Conservation (phyloP, 2,888 invertebrate genomes). For the Marasmarcha lunaedactyla region DNA sequence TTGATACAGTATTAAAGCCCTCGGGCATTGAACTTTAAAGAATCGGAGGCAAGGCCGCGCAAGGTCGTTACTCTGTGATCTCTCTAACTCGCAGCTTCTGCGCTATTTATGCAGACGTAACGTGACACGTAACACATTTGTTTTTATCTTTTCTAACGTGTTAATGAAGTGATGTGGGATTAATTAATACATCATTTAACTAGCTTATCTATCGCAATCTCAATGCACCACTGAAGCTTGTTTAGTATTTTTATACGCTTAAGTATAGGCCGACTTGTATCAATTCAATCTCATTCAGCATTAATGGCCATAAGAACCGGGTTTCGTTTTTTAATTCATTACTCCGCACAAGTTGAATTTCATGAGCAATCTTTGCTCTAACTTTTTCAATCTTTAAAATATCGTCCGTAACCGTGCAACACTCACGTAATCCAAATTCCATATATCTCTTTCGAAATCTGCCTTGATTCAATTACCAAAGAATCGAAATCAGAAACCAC, state of each 20-base stretch:
- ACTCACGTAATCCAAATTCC: not conserved
- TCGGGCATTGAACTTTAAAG: not conserved
- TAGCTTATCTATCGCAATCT: not conserved
- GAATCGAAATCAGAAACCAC: conserved; percentile 42
- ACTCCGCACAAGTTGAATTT: too few species aligned
- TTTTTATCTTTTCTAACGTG: not conserved
- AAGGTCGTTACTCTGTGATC: conserved; percentile 50
- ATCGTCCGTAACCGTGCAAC: too few species aligned
- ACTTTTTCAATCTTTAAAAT: too few species aligned
- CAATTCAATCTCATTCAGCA: too few species aligned
- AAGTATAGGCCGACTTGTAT: too few species aligned
- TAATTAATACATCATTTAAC: not conserved
- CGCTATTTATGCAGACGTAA: not conserved
- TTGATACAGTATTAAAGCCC: not conserved
- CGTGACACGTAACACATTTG: not conserved
- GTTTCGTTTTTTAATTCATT: too few species aligned
- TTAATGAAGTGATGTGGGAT: not conserved
- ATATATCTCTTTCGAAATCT: conserved; percentile 24
- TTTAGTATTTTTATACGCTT: not conserved
- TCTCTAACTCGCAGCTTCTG: conserved; percentile 15
- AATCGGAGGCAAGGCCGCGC: conserved; percentile 48
- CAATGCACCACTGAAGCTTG: not conserved
- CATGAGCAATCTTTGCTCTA: too few species aligned
- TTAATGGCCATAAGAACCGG: too few species aligned
- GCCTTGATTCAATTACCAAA: conserved; percentile 42